Evolutionary conservation across 2,888 invertebrate genomes (phyloP), one percentile per base, ranked within the genome.

Genomic region (Andrena chrysosceles): DNA sequence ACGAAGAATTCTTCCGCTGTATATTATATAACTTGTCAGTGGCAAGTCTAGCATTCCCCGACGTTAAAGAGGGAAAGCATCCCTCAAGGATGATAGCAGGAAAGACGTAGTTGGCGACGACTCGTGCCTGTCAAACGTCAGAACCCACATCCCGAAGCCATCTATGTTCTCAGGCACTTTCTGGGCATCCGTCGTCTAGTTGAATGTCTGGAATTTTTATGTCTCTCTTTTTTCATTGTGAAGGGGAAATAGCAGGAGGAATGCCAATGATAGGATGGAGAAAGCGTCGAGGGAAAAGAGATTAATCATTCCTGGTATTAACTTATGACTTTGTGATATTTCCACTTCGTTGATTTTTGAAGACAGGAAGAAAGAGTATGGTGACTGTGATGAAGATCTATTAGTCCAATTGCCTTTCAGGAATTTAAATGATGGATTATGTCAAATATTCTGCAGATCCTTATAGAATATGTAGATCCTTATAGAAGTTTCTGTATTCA

Each of bases 71-170:
- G 76, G 29, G 52, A 33, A 16, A 66, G 54, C 60, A 20, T 52
- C 66, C 66, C 29, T 62, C 35, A 42, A 54, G 26, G 23, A 26
- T 63, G 69, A 26, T 56, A 64, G 7, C 6, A 33, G 48, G 20
- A 20, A 64, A 49, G 66, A 52, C 56, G 62, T 59, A 26, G 35
- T 56, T 42, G 68, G 59, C 67, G 75, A 69, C 70, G 69, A 67
- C 48, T 83, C 59, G 29, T 29, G 80, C 81, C 70, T 70, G 78
- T 81, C 62, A 77, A 26, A 72, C 62, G 71, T 84, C 74, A 49
- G 62, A 59, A 72, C 35, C 79, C 76, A 64, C 74, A 64, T 72
- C 59, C 20, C 48, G 48, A 67, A 77, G 56, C 76, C 63, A 73
- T 84, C 78, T 29, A 71, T 62, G 74, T 70, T 83, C 68, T 35